These are phyloP conservation scores for Parauchenoglanis punctatus DNA, from an alignment of 2,797 vertebrate species.

Conservation along the genomic window DNA sequence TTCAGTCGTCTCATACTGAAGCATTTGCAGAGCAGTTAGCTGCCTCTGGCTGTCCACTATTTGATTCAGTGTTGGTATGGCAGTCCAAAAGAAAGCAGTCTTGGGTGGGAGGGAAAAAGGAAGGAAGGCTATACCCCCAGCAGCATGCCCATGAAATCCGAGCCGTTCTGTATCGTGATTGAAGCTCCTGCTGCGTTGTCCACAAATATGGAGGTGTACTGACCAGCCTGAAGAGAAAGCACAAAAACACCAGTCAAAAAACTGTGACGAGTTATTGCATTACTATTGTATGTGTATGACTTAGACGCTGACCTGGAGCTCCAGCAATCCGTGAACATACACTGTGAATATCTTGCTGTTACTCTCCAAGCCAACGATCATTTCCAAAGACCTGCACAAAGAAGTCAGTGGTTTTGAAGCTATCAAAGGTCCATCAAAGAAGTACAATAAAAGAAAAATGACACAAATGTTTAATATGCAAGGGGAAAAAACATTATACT, in stretches of 20 bases:
- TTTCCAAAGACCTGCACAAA: slow-evolving; percentile 85
- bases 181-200: slow-evolving; percentile 88
- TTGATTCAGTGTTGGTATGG: slow-evolving; percentile 58
- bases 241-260: not conserved
- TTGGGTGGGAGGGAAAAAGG: slow-evolving; percentile 28
- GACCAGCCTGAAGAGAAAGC: slow-evolving; percentile 79
- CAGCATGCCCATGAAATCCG: slow-evolving; percentile 92
- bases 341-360: slow-evolving; percentile 92
- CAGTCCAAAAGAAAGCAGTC: slow-evolving; percentile 60
- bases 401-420: not conserved
- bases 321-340: slow-evolving; percentile 88
- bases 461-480: not conserved
- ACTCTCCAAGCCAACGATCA: slow-evolving; percentile 90
- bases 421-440: not conserved
- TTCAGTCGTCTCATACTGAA: slow-evolving; percentile 30
- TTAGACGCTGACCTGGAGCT: slow-evolving; percentile 85
- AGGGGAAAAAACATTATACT: not conserved
- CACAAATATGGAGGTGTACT: slow-evolving; percentile 94
- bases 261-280: not conserved
- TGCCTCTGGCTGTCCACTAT: slow-evolving; percentile 48
- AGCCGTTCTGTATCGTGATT: slow-evolving; percentile 88
- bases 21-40: slow-evolving; percentile 35
- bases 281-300: not conserved
- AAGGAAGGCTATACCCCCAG: slow-evolving; percentile 78
- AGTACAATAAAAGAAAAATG: not conserved